Evolutionary conservation across 1,140 invertebrate genomes (phyloP).

Genomic region (Drosophila setifemur): DNA sequence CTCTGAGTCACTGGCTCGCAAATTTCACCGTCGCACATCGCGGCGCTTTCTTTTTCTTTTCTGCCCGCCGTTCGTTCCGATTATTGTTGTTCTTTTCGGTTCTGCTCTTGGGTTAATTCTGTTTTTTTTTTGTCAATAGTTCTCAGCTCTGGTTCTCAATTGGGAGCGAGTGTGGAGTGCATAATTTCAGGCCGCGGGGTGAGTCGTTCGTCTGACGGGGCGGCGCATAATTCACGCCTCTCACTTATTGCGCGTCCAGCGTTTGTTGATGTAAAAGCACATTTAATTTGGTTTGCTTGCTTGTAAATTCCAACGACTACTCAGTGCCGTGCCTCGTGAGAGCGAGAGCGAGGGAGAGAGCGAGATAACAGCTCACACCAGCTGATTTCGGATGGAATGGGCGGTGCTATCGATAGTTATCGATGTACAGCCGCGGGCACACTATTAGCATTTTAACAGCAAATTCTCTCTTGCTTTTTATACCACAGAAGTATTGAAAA

Average conservation of each 20-base stretch:
- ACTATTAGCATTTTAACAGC: neutral
- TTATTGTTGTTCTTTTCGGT: conserved; percentile 12
- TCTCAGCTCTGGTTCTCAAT: neutral
- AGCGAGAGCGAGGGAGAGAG: conserved; percentile 5
- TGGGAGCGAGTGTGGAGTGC: conserved; percentile 6
- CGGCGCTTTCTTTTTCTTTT: conserved; percentile 67
- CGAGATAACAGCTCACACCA: conserved; percentile 13
- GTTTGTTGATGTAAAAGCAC: conserved; percentile 51
- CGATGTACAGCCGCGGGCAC: neutral
- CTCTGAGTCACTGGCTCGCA: conserved; percentile 49
- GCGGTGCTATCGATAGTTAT: conserved; percentile 21
- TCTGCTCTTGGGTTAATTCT: no score
- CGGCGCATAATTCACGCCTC: conserved; percentile 26
- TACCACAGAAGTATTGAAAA: no score
- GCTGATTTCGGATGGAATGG: neutral
- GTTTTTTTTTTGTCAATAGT: conserved; percentile 2
- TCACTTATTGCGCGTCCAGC: conserved; percentile 26
- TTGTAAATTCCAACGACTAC: conserved; percentile 32
- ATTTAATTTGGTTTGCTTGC: conserved; percentile 42
- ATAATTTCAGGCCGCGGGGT: conserved; percentile 3
- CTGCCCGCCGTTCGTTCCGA: conserved; percentile 5
- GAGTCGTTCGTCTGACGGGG: conserved; percentile 2
- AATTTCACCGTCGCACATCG: conserved; percentile 75
- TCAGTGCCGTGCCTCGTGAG: conserved; percentile 19
- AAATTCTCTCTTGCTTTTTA: no score